phyloP scores from a whole-genome alignment of 2,888 invertebrate species.

The Rhagophthalmus giganteus region DNA sequence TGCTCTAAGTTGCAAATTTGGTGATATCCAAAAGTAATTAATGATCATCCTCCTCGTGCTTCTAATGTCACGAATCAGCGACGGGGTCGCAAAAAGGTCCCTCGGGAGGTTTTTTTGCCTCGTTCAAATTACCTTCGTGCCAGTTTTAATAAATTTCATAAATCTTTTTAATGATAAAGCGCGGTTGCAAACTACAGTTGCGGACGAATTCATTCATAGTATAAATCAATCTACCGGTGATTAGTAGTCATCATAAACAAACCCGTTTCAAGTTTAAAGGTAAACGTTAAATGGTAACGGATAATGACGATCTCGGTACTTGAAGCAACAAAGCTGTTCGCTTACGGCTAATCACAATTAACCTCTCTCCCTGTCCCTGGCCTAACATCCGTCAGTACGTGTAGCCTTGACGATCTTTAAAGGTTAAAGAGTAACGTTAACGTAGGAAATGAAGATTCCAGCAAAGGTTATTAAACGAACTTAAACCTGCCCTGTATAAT shows the following conservation, averaged over 20 bases:
- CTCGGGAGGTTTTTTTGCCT: slow-evolving; percentile 8
- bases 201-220: slow-evolving; percentile 25
- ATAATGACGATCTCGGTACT: slow-evolving; percentile 17
- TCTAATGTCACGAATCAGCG: slow-evolving; percentile 21
- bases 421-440: slow-evolving; percentile 47
- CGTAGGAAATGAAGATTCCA: no score
- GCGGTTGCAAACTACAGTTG: slow-evolving; percentile 22
- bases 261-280: slow-evolving; percentile 26
- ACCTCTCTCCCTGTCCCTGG: slow-evolving; percentile 10
- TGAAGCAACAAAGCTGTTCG: slow-evolving; percentile 18
- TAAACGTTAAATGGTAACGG: slow-evolving; percentile 26
- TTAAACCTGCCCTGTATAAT: neutral
- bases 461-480: no score
- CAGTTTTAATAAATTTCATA: slow-evolving; percentile 27
- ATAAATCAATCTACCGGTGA: slow-evolving; percentile 28
- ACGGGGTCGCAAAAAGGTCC: slow-evolving; percentile 12
- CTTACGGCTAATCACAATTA: slow-evolving; percentile 13
- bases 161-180: slow-evolving; percentile 29
- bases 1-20: slow-evolving; percentile 21
- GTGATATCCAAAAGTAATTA: slow-evolving; percentile 29
- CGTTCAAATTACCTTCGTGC: slow-evolving; percentile 20
- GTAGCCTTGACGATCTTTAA: slow-evolving; percentile 45
- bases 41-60: slow-evolving; percentile 23
- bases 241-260: slow-evolving; percentile 28
- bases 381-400: slow-evolving; percentile 11